phyloP scores from a whole-genome alignment of 2,113 vertebrate genomes.

The Morone chrysops region DNA sequence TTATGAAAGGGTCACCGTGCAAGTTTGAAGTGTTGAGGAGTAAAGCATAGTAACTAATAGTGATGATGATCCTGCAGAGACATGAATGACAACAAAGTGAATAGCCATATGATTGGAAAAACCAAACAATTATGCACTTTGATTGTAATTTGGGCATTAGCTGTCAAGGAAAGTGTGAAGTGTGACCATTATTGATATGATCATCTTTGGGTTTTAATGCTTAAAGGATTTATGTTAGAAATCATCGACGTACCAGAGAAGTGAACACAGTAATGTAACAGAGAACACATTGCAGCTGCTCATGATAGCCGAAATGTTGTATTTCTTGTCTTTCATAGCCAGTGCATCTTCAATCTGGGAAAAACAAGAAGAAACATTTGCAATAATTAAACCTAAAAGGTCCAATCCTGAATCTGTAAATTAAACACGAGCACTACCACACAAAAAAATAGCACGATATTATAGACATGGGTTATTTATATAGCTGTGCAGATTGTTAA shows the following conservation, averaged over 20 bases:
- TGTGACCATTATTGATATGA: too few species aligned
- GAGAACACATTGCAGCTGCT: slow-evolving; percentile 63
- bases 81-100: neutral
- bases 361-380: neutral
- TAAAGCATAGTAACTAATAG: slow-evolving; percentile 89
- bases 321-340: slow-evolving; percentile 61
- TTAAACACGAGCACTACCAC: neutral
- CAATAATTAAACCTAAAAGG: neutral
- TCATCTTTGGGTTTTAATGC: neutral
- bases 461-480: neutral
- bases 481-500: neutral
- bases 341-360: slow-evolving; percentile 61
- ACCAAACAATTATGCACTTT: neutral
- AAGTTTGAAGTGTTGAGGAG: slow-evolving; percentile 92
- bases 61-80: slow-evolving; percentile 87
- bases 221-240: neutral
- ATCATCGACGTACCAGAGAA: slow-evolving; percentile 68
- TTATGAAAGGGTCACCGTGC: slow-evolving; percentile 87
- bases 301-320: slow-evolving; percentile 57
- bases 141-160: neutral
- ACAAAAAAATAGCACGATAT: neutral
- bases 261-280: slow-evolving; percentile 58
- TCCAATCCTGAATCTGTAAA: neutral
- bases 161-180: neutral
- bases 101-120: neutral